Conservation (phyloP, 2,888 invertebrate species). For the Chrysotoxum bicinctum region DNA sequence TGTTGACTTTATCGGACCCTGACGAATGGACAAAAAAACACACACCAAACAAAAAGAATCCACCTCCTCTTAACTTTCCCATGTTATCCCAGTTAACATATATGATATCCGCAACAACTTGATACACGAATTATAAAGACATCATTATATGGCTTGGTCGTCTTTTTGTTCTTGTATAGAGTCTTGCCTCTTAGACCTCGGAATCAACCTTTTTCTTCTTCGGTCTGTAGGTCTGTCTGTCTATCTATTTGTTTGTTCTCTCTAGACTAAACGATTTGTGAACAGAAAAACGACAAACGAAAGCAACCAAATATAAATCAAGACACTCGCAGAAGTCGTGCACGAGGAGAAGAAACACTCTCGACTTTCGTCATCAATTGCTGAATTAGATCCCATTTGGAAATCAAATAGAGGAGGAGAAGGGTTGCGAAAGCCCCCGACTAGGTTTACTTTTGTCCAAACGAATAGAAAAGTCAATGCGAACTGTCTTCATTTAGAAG, state of each 20-base stretch:
- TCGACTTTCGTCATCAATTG: slow-evolving; percentile 72
- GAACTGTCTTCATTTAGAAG: slow-evolving; percentile 60
- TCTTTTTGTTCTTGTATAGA: neutral
- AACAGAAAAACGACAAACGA: slow-evolving; percentile 18
- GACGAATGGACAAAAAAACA: slow-evolving; percentile 20
- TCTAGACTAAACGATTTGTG: slow-evolving; percentile 65
- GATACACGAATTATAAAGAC: slow-evolving; percentile 73
- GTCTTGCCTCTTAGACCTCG: neutral
- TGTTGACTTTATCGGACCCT: slow-evolving; percentile 65
- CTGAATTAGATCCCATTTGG: slow-evolving; percentile 69
- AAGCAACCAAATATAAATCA: slow-evolving; percentile 35
- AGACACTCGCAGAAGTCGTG: slow-evolving; percentile 65
- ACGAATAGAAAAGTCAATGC: slow-evolving; percentile 63
- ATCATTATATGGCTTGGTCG: slow-evolving; percentile 61
- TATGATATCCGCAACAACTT: slow-evolving; percentile 65
- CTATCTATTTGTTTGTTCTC: slow-evolving; percentile 44
- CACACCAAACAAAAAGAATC: neutral
- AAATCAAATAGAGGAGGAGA: neutral
- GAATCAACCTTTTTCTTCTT: slow-evolving; percentile 6
- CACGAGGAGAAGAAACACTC: slow-evolving; percentile 67
- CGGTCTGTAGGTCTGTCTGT: neutral
- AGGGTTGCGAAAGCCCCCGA: neutral
- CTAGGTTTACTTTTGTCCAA: neutral
- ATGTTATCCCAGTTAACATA: slow-evolving; percentile 62
- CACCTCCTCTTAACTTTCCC: slow-evolving; percentile 56